Percentiles rank a stretch among this genome's conserved stretches.
phyloP scores from a whole-genome alignment of 2,113 vertebrate genomes.

The Addax nasomaculatus region DNA sequence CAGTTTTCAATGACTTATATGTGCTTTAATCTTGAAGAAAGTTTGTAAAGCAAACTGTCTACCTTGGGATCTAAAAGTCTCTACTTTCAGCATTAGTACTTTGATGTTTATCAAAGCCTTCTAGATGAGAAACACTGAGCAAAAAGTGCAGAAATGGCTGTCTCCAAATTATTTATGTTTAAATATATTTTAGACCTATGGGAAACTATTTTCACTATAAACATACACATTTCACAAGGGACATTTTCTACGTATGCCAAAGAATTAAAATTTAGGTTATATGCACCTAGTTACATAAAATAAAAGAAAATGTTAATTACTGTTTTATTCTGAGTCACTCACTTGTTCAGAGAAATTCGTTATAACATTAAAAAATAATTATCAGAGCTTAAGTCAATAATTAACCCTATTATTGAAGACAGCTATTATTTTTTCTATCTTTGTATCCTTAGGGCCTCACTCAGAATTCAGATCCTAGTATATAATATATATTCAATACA shows the following conservation, averaged over 20 bases:
- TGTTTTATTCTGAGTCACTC: not conserved
- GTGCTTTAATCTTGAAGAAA: not conserved
- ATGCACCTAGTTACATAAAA: not conserved
- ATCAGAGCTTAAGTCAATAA: not conserved
- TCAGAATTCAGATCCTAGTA: not conserved
- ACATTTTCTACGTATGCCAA: not conserved
- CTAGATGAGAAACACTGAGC: not conserved
- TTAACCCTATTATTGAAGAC: not conserved
- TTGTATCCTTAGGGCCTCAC: not conserved
- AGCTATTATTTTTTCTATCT: not conserved
- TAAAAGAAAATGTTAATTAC: not conserved
- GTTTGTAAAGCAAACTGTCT: not conserved
- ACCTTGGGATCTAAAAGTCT: not conserved
- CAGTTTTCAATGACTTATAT: not conserved
- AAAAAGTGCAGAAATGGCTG: not conserved
- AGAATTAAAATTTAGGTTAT: not conserved
- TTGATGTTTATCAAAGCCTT: constrained; percentile 27
- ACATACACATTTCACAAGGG: not conserved
- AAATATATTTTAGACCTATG: not conserved
- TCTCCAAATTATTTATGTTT: not conserved
- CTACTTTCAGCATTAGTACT: not conserved
- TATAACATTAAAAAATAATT: not conserved
- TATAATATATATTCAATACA: not conserved
- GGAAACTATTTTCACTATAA: not conserved
- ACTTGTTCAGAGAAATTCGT: not conserved